These are phyloP conservation scores for Scytalopus superciliaris DNA, from an alignment of 2,113 vertebrate species.

Conservation along the genomic window DNA sequence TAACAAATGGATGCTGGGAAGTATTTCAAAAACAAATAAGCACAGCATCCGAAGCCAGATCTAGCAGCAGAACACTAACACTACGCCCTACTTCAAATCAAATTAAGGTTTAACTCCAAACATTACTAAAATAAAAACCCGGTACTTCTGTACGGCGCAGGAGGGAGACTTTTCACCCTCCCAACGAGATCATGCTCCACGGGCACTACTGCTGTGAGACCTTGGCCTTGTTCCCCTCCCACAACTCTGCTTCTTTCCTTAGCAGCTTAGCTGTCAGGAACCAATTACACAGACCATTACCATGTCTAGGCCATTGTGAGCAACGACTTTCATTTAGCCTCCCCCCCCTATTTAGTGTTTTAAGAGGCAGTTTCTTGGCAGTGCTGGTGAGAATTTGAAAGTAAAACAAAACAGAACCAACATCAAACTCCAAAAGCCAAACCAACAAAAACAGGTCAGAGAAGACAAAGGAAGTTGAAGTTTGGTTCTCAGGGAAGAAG, in stretches of 20 bases:
- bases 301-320: neutral
- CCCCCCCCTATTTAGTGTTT: neutral
- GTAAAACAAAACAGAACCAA: neutral
- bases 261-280: neutral
- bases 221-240: neutral
- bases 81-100: neutral
- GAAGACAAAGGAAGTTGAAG: neutral
- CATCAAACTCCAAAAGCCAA: neutral
- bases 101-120: neutral
- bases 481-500: neutral
- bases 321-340: neutral
- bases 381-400: neutral
- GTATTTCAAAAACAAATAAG: neutral
- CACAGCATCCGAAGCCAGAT: neutral
- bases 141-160: neutral
- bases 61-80: neutral
- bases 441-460: neutral
- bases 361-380: neutral
- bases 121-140: neutral
- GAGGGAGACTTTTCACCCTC: neutral
- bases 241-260: neutral
- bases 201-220: neutral
- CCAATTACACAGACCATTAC: neutral
- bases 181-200: neutral
- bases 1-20: constrained; percentile 87